Conservation (phyloP, 1,140 invertebrate genomes). For the Cylas formicarius region DNA sequence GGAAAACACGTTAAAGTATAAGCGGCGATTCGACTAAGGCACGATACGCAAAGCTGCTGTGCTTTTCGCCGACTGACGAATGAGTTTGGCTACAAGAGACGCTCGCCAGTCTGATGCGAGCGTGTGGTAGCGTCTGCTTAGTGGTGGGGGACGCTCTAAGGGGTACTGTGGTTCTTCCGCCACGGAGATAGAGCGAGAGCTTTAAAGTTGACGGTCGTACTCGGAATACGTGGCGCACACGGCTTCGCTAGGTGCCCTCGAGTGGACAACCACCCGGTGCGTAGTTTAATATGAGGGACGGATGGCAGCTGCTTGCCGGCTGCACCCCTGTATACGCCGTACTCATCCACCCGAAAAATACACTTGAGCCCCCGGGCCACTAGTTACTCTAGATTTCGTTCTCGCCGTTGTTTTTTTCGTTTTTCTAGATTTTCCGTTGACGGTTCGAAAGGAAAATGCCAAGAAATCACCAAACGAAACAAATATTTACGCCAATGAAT, state of each 20-base stretch:
- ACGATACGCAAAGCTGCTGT: constrained; percentile 14
- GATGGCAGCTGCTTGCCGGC: constrained; percentile 35
- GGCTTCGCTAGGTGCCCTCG: constrained; percentile 33
- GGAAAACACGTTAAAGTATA: no score
- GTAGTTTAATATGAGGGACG: constrained; percentile 35
- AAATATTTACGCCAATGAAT: no score
- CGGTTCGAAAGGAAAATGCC: no score
- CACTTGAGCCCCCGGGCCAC: no score
- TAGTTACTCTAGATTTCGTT: no score
- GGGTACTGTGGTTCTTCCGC: constrained; percentile 32
- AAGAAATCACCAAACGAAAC: no score
- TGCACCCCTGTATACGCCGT: no score
- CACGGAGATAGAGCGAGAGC: constrained; percentile 15
- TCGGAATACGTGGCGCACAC: constrained; percentile 8
- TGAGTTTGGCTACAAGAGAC: constrained; percentile 18
- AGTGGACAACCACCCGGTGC: constrained; percentile 32
- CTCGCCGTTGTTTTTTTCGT: no score
- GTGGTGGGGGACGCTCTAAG: constrained; percentile 38
- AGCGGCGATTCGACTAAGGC: no score
- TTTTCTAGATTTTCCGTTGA: no score
- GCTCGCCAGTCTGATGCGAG: constrained; percentile 20
- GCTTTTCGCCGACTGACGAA: constrained; percentile 21
- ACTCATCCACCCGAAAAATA: no score
- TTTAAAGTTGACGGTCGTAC: not conserved
- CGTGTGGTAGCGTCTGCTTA: constrained; percentile 32